These are phyloP conservation scores for Achlya flavicornis DNA, from an alignment of 2,888 invertebrate species.

Conservation along the genomic window DNA sequence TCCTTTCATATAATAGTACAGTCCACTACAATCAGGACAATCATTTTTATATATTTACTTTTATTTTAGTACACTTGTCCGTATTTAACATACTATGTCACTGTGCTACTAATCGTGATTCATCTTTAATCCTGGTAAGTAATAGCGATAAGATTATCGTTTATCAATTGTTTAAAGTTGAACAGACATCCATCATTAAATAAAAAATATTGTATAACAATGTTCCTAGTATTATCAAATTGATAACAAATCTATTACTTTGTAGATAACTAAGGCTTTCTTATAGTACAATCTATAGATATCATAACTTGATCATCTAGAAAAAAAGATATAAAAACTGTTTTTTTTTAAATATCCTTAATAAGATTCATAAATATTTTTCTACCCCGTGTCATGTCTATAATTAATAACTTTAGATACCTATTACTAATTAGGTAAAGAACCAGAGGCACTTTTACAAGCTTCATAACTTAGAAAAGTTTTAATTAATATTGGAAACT, in stretches of 20 bases:
- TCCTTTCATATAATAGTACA: too few relatives aligned
- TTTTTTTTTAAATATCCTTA: too few relatives aligned
- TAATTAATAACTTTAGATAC: too few relatives aligned
- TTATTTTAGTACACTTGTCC: too few relatives aligned
- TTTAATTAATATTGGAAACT: background rate
- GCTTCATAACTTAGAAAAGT: background rate
- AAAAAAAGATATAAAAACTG: too few relatives aligned
- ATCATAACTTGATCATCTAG: background rate
- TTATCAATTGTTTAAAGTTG: background rate
- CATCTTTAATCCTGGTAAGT: background rate
- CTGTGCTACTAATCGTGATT: background rate
- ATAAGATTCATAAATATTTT: too few relatives aligned
- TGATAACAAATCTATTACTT: background rate
- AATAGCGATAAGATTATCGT: background rate
- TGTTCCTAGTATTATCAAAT: background rate
- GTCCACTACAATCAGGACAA: too few relatives aligned
- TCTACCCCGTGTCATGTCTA: too few relatives aligned
- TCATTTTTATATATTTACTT: too few relatives aligned
- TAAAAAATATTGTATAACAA: background rate
- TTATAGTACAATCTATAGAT: background rate
- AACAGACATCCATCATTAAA: background rate
- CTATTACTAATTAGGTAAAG: too few relatives aligned
- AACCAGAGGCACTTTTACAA: too few relatives aligned
- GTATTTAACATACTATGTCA: background rate
- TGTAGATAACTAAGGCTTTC: background rate